These are phyloP conservation scores for Neoitamus cyanurus DNA, from an alignment of 2,888 invertebrate species.

Conservation along the genomic window DNA sequence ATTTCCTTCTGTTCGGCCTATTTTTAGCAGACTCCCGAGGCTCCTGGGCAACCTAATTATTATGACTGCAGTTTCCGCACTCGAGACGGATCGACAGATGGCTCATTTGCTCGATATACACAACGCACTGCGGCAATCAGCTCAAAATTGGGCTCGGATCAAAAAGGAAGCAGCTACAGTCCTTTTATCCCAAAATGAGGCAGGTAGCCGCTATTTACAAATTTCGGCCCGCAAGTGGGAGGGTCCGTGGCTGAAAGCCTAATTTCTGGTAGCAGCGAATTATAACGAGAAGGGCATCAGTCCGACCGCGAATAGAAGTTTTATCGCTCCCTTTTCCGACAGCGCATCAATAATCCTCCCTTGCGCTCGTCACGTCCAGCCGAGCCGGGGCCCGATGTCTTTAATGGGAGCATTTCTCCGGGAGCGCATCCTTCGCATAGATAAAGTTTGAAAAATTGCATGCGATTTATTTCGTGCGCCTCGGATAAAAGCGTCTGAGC, in stretches of 20 bases:
- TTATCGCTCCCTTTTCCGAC: neutral
- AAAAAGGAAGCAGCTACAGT: neutral
- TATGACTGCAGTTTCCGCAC: slow-evolving; percentile 7
- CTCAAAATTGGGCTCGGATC: neutral
- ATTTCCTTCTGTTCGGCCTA: slow-evolving; percentile 26
- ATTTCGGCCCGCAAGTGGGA: neutral
- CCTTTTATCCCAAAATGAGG: neutral
- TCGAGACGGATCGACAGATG: slow-evolving; percentile 19
- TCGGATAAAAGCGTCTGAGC: neutral
- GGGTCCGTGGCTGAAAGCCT: neutral
- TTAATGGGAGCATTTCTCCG: neutral
- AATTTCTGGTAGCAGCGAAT: slow-evolving; percentile 24
- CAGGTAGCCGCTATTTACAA: neutral
- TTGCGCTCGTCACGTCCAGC: neutral
- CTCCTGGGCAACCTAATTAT: neutral
- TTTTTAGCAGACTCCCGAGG: slow-evolving; percentile 21
- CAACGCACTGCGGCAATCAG: neutral
- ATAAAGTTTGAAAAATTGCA: slow-evolving; percentile 33
- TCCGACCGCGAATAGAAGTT: neutral
- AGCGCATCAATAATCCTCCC: neutral
- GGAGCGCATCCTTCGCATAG: slow-evolving; percentile 6
- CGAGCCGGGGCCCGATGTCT: neutral
- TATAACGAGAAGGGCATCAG: neutral
- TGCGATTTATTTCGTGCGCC: slow-evolving; percentile 13
- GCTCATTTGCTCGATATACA: neutral